Base-by-base conservation (phyloP, 92 coral and sea anemone species). In the Palythoa caribaeorum region DNA sequence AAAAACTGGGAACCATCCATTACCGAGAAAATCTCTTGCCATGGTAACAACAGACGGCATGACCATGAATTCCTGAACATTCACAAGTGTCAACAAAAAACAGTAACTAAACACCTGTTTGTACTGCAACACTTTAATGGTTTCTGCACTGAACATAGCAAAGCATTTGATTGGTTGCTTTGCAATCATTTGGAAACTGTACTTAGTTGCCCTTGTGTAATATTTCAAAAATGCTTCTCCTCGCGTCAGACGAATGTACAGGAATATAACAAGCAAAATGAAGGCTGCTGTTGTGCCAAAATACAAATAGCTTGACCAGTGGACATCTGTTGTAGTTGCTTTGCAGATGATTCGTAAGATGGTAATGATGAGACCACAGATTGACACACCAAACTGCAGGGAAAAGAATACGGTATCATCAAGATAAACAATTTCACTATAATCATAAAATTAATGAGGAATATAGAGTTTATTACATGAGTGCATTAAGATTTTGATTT, bases 1-100 rank as follows among this genome's bases (percentile, higher is more conserved):
- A 53, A 95, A 90, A 21, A 95, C 96, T 73, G 98, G 98, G 77
- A 89, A 95, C 98, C 98, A 95, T 10, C 98, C 98, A 80, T 90
- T 89, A 2, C 98, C 98, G 39, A 95, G 94, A 88, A 95, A 95
- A 78, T 95, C 98, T 70, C 81, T 92, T 63, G 94, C 98, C 98
- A 95, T 91, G 68, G 98, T 93, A 15, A 89, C 96, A 77, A 95
- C 98, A 1, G 98, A 95, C 36, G 98, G 98, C 88, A 95, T 88
- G 35, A 95, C 98, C 92, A 92, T 90, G 80, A 91, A 95, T 79
- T 91, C 94, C 80, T 95, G 98, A 9, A 94, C 84, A 71, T 93
- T 95, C 59, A 95, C 93, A 57, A 94, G 73, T 78, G 95, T 88
- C 40, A 95, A 73, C 11, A 95, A 93, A 52, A 95, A 95, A 55